Evolutionary conservation across 2,113 vertebrate genomes (phyloP), one percentile per base, ranked within the genome.

Genomic region (Eurystomus gularis): DNA sequence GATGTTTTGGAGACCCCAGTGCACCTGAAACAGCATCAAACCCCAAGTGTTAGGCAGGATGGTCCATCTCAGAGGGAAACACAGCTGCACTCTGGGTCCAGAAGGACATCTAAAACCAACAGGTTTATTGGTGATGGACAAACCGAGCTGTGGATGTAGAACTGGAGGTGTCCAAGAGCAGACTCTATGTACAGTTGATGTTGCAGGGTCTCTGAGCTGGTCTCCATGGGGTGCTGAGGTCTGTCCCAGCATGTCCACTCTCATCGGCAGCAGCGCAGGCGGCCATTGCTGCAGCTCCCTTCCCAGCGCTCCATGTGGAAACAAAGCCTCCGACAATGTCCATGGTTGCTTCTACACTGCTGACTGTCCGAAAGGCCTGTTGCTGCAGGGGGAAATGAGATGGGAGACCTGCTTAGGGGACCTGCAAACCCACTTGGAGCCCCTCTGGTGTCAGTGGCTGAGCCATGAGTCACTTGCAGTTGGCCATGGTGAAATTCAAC

Each of bases 251-350:
- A 1, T 15, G 46, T 14, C 16, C 0, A 0, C 7, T 35, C 26
- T 97, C 94, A 97, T 9, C 78, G 88, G 93, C 97, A 97, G 94
- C 96, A 97, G 57, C 52, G 96, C 79, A 70, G 88, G 49, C 76
- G 93, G 17, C 97, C 64, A 2, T 49, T 96, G 60, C 81, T 33
- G 46, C 97, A 97, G 78, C 15, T 96, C 79, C 97, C 97, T 15
- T 92, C 89, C 83, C 86, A 76, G 26, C 10, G 93, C 88, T 97
- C 97, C 31, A 76, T 90, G 58, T 97, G 93, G 94, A 97, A 97
- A 86, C 97, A 97, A 39, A 96, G 92, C 87, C 96, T 84, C 40
- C 96, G 83, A 86, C 97, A 97, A 76, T n/a, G 96, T 29, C 97
- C 97, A 0, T 31, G 95, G 75, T 6, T 93, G 76, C 31, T 95